A percentile compares a stretch with the other conserved stretches of the same genome.
phyloP scores from a whole-genome alignment of 2,888 invertebrate genomes.

The Clunio marinus region DNA sequence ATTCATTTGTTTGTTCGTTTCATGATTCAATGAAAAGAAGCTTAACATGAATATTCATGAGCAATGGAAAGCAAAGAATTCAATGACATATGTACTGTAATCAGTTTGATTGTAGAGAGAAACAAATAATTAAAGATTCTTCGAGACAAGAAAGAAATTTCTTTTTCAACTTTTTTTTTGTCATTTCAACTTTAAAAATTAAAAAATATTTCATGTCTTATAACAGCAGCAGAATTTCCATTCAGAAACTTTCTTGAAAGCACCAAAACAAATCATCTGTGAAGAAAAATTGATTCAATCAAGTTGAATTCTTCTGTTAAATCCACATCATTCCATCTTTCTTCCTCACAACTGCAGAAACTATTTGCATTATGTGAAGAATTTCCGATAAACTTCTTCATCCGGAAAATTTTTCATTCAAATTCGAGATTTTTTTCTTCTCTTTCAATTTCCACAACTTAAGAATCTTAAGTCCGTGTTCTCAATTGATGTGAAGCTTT shows the following conservation, averaged over 20 bases:
- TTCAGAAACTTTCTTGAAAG: background rate
- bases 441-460: conserved; percentile 18
- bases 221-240: background rate
- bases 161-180: too few relatives aligned
- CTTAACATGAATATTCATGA: background rate
- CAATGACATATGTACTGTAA: too few relatives aligned
- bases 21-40: too few relatives aligned
- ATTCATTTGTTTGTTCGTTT: too few relatives aligned
- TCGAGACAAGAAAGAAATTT: too few relatives aligned
- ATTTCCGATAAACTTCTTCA: conserved; percentile 1
- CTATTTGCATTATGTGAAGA: background rate
- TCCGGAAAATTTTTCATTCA: background rate
- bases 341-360: background rate
- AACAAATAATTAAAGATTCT: too few relatives aligned
- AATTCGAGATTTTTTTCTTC: too few relatives aligned
- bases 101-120: too few relatives aligned
- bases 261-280: background rate
- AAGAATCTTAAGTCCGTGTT: conserved; percentile 2
- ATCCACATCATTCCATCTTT: background rate
- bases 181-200: too few relatives aligned
- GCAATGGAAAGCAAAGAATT: too few relatives aligned
- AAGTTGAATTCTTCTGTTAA: background rate
- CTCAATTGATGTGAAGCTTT: background rate
- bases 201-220: too few relatives aligned
- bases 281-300: conserved; percentile 8